Evolutionary conservation across 2,797 vertebrate species (phyloP), one percentile per base, ranked within the genome.

Genomic region (Hypotaenidia okinawae): DNA sequence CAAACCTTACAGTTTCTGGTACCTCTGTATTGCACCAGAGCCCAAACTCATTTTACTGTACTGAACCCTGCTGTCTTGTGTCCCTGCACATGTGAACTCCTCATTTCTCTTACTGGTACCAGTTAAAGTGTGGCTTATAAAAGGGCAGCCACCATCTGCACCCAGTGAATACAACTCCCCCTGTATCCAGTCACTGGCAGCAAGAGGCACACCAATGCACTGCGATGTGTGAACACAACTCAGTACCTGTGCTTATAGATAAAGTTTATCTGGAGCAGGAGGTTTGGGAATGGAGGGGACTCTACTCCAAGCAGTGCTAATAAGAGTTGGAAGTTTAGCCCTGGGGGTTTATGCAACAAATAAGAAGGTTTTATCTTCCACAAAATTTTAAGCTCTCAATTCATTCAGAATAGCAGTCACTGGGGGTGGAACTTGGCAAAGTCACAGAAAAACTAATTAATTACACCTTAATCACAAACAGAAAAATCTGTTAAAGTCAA

Each of bases 221-320:
- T 12, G 62, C 0, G 0, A 21, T 30, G 35, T 19, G 54, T 1
- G 2, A 68, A 49, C 58, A 69, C 47, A 3, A 23, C 41, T 66
- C 35, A 8, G 45, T 2, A n/a, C 7, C 39, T 93, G 1, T 7
- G 52, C 41, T 17, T 52, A 15, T 16, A 52, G 25, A 28, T 52
- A 27, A 28, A 27, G 9, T 45, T 55, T 41, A 11, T 12, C 25
- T 4, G 11, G 24, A 39, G 16, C 9, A 13, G 19, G 30, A 52
- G 49, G 17, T 28, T 30, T 54, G 59, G 43, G 61, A 63, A 28
- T 6, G 28, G 45, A 70, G 43, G 41, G 73, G 39, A 17, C 58
- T 58, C 5, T 17, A 32, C 51, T 76, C 67, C 52, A 78, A n/a
- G 28, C 28, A 8, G 51, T 28, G 8, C 11, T 62, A 24, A 51